A percentile compares a stretch with the other conserved stretches of the same genome.
phyloP scores from a whole-genome alignment of 2,888 invertebrate genomes.

The Melikaiella ostensackeni region DNA sequence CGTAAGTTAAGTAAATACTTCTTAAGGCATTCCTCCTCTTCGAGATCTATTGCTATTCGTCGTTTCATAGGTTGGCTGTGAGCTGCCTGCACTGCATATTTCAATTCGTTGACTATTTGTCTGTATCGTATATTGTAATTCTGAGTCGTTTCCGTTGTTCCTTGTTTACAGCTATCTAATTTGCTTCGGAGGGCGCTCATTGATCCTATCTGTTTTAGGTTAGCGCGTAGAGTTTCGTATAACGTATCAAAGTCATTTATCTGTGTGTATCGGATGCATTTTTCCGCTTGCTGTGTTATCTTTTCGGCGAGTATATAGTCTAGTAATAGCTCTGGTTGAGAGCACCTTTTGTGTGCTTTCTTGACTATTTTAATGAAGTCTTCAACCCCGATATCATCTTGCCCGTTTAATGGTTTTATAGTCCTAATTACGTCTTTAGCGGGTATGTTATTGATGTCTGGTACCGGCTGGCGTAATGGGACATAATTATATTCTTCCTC shows the following conservation, averaged over 20 bases:
- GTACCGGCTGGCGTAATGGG: too few relatives aligned
- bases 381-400: background rate
- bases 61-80: background rate
- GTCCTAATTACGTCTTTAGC: background rate
- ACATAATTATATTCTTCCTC: too few relatives aligned
- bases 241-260: slow-evolving; percentile 52
- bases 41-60: background rate
- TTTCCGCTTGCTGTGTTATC: background rate
- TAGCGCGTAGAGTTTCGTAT: slow-evolving; percentile 51
- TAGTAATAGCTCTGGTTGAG: background rate
- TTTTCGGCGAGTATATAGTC: background rate
- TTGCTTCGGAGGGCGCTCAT: background rate
- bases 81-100: background rate
- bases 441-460: background rate
- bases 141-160: background rate
- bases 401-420: slow-evolving; percentile 2
- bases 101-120: background rate
- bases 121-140: background rate
- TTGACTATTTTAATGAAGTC: slow-evolving; percentile 18
- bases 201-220: background rate
- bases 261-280: background rate
- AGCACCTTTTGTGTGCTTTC: background rate
- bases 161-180: background rate
- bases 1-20: background rate
- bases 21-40: background rate